Base-by-base conservation (phyloP, 2,888 invertebrate genomes). In the Bellardia bayeri region DNA sequence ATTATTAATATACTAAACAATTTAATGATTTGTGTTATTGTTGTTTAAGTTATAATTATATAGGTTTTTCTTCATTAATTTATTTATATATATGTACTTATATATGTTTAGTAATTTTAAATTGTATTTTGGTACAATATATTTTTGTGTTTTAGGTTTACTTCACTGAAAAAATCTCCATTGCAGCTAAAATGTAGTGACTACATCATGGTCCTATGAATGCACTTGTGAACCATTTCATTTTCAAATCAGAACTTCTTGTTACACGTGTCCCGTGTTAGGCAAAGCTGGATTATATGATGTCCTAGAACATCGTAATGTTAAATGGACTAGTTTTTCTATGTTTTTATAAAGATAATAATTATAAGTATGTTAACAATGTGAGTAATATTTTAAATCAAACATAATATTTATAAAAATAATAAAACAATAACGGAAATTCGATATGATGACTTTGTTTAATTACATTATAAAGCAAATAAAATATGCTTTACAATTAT, bases 91-190 rank as follows among this genome's bases (percentile, higher is more conserved):
- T n/a, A n/a, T n/a, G n/a, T n/a, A n/a, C n/a, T n/a, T n/a, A n/a
- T n/a, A n/a, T 61, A 33, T 61, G 23, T 72, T 63, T 82, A 72
- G 49, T 69, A 63, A 63, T 79, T 75, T 91, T 91, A 90, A 90
- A 90, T 90, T 91, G 90, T 90, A 90, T 90, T 90, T 90, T 91
- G 90, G 89, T 91, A 91, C 89, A 91, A 89, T 90, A 90, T 89
- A 87, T 64, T 78, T 79, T 84, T 89, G 71, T 69, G 66, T 63
- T 40, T 80, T 68, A 61, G 45, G 45, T n/a, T n/a, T n/a, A n/a
- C n/a, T n/a, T n/a, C n/a, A n/a, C n/a, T n/a, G n/a, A n/a, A n/a
- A n/a, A n/a, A n/a, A n/a, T n/a, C n/a, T n/a, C n/a, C n/a, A n/a
- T n/a, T n/a, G n/a, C n/a, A n/a, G n/a, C n/a, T n/a, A n/a, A n/a